Evolutionary conservation across 2,888 invertebrate genomes (phyloP).

Genomic region (Leptopilina myrica): DNA sequence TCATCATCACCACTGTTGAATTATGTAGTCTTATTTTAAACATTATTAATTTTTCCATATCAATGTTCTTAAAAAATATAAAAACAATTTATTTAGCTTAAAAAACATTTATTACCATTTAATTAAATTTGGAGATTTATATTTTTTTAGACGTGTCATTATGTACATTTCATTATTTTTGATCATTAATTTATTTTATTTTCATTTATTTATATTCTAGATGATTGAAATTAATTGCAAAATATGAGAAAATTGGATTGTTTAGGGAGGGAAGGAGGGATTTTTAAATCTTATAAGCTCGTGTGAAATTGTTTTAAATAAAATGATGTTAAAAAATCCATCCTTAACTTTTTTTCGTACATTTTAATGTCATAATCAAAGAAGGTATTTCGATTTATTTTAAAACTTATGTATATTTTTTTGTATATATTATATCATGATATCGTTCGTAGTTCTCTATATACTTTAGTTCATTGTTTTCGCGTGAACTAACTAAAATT

Average conservation of each 20-base stretch:
- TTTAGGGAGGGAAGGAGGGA: neutral
- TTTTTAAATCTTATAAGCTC: constrained; percentile 27
- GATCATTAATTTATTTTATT: constrained; percentile 42
- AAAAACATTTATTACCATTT: neutral
- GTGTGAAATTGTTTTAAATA: constrained; percentile 12
- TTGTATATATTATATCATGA: constrained; percentile 31
- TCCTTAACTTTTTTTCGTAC: neutral
- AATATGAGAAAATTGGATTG: neutral
- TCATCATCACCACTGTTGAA: too few species aligned
- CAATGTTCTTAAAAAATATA: constrained; percentile 3
- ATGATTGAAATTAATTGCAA: constrained; percentile 16
- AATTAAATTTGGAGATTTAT: neutral
- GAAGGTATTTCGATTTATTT: constrained; percentile 42
- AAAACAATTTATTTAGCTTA: constrained; percentile 14
- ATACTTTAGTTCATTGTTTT: constrained; percentile 48
- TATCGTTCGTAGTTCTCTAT: constrained; percentile 46
- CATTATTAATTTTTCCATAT: neutral
- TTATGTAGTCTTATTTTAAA: too few species aligned
- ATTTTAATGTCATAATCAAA: neutral
- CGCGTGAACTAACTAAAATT: constrained; percentile 38
- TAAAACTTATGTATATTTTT: constrained; percentile 44
- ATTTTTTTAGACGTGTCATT: constrained; percentile 32
- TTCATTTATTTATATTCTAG: constrained; percentile 52
- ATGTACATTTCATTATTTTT: constrained; percentile 46
- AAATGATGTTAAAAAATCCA: neutral